Base-by-base conservation (phyloP, 2,888 invertebrate genomes). In the Drosophila longiperda region DNA sequence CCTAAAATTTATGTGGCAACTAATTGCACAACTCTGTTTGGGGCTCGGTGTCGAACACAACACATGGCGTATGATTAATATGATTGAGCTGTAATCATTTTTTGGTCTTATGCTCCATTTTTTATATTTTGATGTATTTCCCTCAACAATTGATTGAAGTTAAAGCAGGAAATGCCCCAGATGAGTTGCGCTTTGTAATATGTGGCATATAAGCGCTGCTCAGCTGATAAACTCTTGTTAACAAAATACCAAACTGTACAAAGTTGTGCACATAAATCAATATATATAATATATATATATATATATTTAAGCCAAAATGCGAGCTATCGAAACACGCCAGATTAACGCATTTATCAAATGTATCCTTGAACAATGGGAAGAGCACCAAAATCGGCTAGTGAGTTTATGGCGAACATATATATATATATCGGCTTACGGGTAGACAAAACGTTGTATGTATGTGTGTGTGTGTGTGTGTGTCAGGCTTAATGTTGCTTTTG, bases 31-130 rank as follows among this genome's bases (percentile, higher is more conserved):
- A 23, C 54, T 34, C 48, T 36, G 32, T 2, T 23, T 2, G 29
- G 8, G 29, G 8, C 15, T 3, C 32, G 49, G 40, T 59, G 75
- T 54, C 71, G 70, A 64, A 66, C 65, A 66, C 61, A 85, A 75
- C 84, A 84, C 85, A 80, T 89, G 85, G 78, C 86, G 87, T 87
- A 89, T 89, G 86, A 89, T 86, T 89, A 87, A 87, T 87, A 75
- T 62, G 64, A 48, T 33, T 55, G 50, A 66, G 59, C 72, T 70
- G 74, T 82, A 87, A 85, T 85, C 78, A 89, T 70, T 77, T 70
- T 29, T 55, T 38, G 29, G 52, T 12, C 15, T 36, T 33, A 15
- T 32, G 32, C 38, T n/a, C n/a, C n/a, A 29, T 29, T 29, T 3
- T 45, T 63, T 3, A 38, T 63, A 20, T 26, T 23, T 55, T 53